Evolutionary conservation across 2,113 vertebrate species (phyloP).

Genomic region (Haemorhous mexicanus): DNA sequence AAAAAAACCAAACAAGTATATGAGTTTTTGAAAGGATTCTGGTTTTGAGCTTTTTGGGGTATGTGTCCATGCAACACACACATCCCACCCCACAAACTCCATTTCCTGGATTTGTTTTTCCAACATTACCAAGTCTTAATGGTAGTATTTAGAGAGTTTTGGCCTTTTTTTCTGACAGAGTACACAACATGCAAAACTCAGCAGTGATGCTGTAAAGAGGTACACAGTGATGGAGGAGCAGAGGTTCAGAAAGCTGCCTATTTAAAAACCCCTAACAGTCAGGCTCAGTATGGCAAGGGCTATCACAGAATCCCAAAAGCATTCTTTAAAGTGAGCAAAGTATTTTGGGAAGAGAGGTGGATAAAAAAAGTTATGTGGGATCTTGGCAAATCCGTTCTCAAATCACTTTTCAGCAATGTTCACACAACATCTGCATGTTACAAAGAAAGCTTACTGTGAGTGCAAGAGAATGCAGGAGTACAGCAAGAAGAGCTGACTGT

Average conservation of each 20-base stretch:
- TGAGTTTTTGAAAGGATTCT: background rate
- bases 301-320: background rate
- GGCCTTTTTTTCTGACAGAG: background rate
- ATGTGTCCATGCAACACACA: background rate
- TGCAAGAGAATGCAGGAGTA: background rate
- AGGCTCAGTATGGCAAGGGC: background rate
- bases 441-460: background rate
- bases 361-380: background rate
- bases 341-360: background rate
- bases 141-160: background rate
- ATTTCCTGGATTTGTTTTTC: background rate
- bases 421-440: background rate
- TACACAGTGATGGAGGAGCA: background rate
- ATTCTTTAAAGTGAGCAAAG: background rate
- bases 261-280: background rate
- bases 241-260: background rate
- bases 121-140: background rate
- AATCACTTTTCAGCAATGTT: background rate
- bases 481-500: background rate
- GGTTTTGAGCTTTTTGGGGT: background rate
- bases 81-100: rapidly evolving
- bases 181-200: background rate
- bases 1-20: background rate
- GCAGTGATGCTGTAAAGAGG: background rate
- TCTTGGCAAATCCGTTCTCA: background rate